Percentiles rank a stretch among this genome's conserved stretches.
These are phyloP conservation scores for Psittacula derbiana DNA, from an alignment of 2,797 vertebrate genomes.

Conservation along the genomic window DNA sequence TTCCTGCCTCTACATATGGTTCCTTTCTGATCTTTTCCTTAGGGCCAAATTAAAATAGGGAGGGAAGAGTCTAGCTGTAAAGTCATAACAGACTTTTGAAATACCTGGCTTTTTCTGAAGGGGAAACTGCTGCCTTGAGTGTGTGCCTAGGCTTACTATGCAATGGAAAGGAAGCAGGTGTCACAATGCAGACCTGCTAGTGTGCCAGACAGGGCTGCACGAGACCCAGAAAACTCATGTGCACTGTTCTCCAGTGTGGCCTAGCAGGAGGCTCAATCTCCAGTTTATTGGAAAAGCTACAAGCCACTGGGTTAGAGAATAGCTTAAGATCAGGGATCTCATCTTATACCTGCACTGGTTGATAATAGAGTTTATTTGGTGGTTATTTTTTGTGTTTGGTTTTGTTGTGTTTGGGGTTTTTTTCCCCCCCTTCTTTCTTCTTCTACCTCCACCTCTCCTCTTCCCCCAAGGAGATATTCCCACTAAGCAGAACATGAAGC, in stretches of 20 bases:
- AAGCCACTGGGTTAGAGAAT: background rate
- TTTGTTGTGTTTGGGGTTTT: background rate
- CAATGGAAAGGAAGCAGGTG: background rate
- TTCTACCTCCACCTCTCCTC: background rate
- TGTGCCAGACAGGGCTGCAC: fast-evolving
- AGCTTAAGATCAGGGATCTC: background rate
- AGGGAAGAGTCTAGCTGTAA: background rate
- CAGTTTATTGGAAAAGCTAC: background rate
- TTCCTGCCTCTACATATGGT: background rate
- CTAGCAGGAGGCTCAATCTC: background rate
- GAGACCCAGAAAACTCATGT: background rate
- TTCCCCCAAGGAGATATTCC: background rate
- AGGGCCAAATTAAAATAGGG: background rate
- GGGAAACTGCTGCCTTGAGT: background rate
- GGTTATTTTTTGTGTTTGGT: background rate
- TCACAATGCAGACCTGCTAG: background rate
- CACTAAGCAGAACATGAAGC: background rate
- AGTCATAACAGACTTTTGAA: background rate
- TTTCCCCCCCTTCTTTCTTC: background rate
- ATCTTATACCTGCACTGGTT: background rate
- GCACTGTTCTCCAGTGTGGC: fast-evolving
- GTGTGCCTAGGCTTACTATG: fast-evolving
- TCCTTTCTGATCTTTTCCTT: background rate
- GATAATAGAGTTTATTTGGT: fast-evolving
- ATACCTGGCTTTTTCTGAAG: background rate